A percentile compares a stretch with the other conserved stretches of the same genome.
Conservation (phyloP, 2,888 invertebrate species). For the Isoperla grammatica region DNA sequence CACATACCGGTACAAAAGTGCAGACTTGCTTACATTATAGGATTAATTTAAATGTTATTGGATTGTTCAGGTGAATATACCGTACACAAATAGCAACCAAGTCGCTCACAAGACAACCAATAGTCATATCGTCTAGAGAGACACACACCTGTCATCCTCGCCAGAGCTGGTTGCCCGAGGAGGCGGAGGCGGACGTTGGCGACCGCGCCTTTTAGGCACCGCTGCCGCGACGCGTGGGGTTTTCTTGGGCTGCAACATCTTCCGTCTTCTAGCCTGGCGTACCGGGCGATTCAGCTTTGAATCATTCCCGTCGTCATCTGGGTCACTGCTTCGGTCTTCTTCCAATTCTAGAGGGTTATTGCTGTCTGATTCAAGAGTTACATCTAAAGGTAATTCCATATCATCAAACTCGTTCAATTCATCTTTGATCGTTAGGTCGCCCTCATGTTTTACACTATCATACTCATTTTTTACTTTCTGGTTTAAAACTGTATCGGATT, state of each 20-base stretch:
- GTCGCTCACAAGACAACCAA: no score
- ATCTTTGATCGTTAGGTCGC: conserved; percentile 16
- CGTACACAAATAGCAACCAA: no score
- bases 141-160: neutral
- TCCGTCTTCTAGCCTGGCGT: conserved; percentile 19
- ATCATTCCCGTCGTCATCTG: conserved; percentile 1
- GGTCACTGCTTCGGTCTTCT: conserved; percentile 2
- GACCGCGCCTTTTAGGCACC: conserved; percentile 1
- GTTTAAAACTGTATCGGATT: no score
- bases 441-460: conserved; percentile 11
- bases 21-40: no score
- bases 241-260: conserved; percentile 26
- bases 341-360: conserved; percentile 18
- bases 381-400: conserved; percentile 22
- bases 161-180: conserved; percentile 8
- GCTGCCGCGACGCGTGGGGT: neutral
- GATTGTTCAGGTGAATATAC: no score
- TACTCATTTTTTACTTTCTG: conserved; percentile 20
- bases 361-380: conserved; percentile 19
- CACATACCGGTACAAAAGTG: no score
- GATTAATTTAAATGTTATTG: no score
- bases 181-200: neutral
- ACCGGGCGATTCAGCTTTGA: neutral
- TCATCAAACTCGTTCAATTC: conserved; percentile 8
- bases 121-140: no score